phyloP scores from a whole-genome alignment of 2,888 invertebrate species.

The Rotaria sp. region DNA sequence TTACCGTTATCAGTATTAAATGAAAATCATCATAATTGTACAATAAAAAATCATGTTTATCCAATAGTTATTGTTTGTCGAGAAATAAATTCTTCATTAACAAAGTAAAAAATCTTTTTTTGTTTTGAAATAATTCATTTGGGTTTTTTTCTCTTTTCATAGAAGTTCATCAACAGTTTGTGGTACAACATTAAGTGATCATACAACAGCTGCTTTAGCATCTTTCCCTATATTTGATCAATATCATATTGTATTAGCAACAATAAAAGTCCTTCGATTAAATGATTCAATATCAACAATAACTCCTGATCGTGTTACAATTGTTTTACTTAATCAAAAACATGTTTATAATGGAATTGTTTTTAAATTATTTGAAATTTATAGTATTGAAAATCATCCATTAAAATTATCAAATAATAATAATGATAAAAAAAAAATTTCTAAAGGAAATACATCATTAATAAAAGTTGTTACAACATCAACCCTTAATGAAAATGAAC shows the following conservation, averaged over 20 bases:
- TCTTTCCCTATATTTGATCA: neutral
- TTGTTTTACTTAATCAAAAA: slow-evolving; percentile 73
- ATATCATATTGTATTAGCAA: slow-evolving; percentile 24
- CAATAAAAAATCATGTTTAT: neutral
- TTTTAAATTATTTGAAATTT: slow-evolving; percentile 93
- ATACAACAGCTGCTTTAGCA: neutral
- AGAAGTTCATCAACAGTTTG: neutral
- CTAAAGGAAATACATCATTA: slow-evolving; percentile 39
- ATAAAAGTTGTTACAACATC: neutral
- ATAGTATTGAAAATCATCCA: slow-evolving; percentile 81
- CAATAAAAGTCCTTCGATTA: neutral
- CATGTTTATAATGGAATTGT: slow-evolving; percentile 91
- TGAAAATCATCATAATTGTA: neutral
- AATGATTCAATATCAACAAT: neutral
- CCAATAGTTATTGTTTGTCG: neutral
- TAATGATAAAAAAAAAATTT: slow-evolving; percentile 61
- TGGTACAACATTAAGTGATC: neutral
- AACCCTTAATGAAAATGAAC: neutral
- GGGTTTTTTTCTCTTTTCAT: neutral
- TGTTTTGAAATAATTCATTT: neutral
- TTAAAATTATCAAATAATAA: slow-evolving; percentile 59
- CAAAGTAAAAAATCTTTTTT: neutral
- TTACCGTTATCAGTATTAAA: neutral
- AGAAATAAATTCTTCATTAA: neutral
- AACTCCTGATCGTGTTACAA: neutral